phyloP scores from a whole-genome alignment of 1,140 invertebrate species.

The Acromyrmex echinatior region DNA sequence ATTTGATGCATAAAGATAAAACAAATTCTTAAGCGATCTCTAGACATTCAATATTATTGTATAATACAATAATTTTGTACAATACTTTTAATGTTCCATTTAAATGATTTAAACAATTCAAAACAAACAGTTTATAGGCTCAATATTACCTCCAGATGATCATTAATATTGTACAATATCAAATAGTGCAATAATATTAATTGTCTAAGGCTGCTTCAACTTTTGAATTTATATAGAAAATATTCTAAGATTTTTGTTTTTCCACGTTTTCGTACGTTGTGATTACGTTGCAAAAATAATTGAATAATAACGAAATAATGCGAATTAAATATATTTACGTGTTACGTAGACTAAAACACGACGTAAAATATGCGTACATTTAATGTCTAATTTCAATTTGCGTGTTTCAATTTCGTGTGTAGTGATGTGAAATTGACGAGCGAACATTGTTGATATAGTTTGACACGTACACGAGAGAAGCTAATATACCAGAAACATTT shows the following conservation, averaged over 20 bases:
- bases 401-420: constrained; percentile 19
- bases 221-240: neutral
- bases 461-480: constrained; percentile 35
- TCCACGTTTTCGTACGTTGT: neutral
- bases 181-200: no score
- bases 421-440: constrained; percentile 36
- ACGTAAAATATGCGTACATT: constrained; percentile 20
- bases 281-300: neutral
- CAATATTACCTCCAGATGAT: no score
- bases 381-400: constrained; percentile 19
- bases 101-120: no score
- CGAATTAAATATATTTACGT: neutral
- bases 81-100: no score
- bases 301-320: neutral
- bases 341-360: neutral
- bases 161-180: no score
- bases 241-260: neutral
- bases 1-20: neutral
- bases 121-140: no score
- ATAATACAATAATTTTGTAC: no score
- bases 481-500: constrained; percentile 55
- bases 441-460: constrained; percentile 32
- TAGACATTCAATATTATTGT: no score
- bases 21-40: neutral
- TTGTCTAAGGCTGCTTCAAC: no score